phyloP scores from a whole-genome alignment of 1,140 invertebrate genomes.

The Aphidius gifuensis region DNA sequence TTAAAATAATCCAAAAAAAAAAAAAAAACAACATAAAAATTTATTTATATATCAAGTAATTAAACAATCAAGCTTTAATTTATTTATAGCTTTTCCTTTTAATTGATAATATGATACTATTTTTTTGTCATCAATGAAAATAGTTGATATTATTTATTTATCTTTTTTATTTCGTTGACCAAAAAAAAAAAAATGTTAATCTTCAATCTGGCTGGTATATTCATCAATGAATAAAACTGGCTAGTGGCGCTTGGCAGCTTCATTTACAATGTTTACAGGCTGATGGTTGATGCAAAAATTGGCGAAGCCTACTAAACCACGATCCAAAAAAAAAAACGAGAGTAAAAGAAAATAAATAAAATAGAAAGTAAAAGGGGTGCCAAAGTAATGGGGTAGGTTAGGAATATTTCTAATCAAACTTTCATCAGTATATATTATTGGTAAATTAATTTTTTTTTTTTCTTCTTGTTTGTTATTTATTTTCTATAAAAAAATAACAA shows the following conservation, averaged over 20 bases:
- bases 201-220: conserved; percentile 14
- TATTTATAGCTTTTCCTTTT: no score
- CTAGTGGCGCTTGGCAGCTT: conserved; percentile 42
- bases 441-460: no score
- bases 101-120: no score
- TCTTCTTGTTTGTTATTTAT: no score
- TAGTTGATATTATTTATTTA: conserved; percentile 5
- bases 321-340: background rate
- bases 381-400: conserved; percentile 50
- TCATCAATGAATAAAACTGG: conserved; percentile 29
- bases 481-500: no score
- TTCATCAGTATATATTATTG: background rate
- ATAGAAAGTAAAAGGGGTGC: conserved; percentile 38
- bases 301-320: conserved; percentile 39
- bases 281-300: conserved; percentile 46
- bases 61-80: no score
- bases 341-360: conserved; percentile 6
- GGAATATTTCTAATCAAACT: conserved; percentile 29
- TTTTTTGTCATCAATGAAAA: no score
- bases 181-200: background rate
- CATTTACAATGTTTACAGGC: conserved; percentile 50
- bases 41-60: no score
- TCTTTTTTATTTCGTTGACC: conserved; percentile 12
- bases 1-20: background rate
- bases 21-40: background rate